Evolutionary conservation across 1,140 invertebrate species (phyloP), one percentile per base, ranked within the genome.

Genomic region (Onthophagus taurus): DNA sequence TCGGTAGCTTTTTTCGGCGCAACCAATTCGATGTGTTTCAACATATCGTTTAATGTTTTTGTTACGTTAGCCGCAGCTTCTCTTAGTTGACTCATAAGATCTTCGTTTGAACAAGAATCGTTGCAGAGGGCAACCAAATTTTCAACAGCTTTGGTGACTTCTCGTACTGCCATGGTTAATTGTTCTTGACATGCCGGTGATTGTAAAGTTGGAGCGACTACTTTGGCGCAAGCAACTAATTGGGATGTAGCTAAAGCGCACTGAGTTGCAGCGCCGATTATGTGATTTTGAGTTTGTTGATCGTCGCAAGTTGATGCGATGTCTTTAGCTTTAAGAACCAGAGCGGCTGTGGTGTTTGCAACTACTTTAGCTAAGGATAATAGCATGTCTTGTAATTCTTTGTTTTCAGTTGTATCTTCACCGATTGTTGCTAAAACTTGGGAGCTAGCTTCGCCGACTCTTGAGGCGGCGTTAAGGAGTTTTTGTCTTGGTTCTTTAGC

Each of bases 171-270:
- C 36, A 85, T 85, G 42, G 90, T 85, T 35, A 99, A 61, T 64
- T 98, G 94, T 49, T 92, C 85, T 57, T 96, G 89, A 59, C 96
- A 99, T 0, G 85, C 85, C 1, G 89, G 83, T 55, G 86, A 93
- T 36, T 88, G 80, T 4, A 98, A 63, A 0, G 85, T 88, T 0
- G 85, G 82, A 0, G 85, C 84, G 2, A 89, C 84, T n/a, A 89
- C 85, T 72, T 97, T 97, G 8, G 96, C 89, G 62, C 93, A 97
- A 0, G 96, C 93, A 0, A 99, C 94, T 1, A 99, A 71, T 63
- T 99, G 96, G 20, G 92, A 97, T 0, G 96, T 99, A 1, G 93
- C 90, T 18, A 99, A 69, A 1, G 96, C 96, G 67, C 93, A 96
- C 65, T 97, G 85, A 0, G 93, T 97, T 0, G 96, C 96, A 0